phyloP scores from a whole-genome alignment of 2,888 invertebrate species.

The Eupithecia subfuscata region DNA sequence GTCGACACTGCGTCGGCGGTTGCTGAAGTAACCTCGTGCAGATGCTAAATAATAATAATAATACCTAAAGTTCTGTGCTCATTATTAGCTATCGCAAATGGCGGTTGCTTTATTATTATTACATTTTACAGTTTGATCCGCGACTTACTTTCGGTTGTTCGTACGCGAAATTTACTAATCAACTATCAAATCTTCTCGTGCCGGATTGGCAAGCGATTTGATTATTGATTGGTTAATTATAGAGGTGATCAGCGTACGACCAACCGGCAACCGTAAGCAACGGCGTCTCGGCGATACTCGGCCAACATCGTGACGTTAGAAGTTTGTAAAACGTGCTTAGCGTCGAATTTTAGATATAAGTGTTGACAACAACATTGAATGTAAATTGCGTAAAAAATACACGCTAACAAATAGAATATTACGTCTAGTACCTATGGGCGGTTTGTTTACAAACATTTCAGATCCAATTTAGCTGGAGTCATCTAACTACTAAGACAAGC shows the following conservation, averaged over 20 bases:
- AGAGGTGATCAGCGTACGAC: neutral
- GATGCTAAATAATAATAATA: neutral
- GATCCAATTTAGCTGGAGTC: neutral
- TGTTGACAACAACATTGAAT: neutral
- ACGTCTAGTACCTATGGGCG: neutral
- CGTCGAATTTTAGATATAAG: neutral
- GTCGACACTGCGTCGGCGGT: neutral
- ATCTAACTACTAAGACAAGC: constrained; percentile 63
- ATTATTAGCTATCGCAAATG: neutral
- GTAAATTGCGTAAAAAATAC: constrained; percentile 9
- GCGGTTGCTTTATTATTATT: neutral
- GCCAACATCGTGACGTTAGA: neutral
- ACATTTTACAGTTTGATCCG: neutral
- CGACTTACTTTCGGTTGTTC: neutral
- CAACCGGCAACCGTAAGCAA: neutral
- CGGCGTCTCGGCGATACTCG: neutral
- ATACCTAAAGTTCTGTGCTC: neutral
- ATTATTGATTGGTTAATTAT: neutral
- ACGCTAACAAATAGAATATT: neutral
- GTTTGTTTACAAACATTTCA: neutral
- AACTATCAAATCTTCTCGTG: neutral
- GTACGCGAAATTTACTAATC: neutral
- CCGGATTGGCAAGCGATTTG: neutral
- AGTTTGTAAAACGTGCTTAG: neutral
- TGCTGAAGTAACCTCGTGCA: neutral